Base-by-base conservation (phyloP, 2,113 vertebrate genomes). In the Anhinga anhinga region DNA sequence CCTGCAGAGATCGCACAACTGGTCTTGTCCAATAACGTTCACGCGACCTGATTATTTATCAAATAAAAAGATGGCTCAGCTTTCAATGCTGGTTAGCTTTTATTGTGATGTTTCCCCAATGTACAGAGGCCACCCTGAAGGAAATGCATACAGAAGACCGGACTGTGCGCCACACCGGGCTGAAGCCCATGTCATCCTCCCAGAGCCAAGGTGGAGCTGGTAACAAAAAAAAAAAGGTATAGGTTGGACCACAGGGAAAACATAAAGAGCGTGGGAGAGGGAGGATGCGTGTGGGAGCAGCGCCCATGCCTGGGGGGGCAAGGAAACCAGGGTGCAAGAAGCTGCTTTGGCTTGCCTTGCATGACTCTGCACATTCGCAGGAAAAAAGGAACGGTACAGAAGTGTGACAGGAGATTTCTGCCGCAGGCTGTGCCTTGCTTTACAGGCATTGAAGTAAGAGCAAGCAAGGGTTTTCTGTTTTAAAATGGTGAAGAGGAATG, bases 41-140 rank as follows among this genome's bases (percentile, higher is more conserved):
- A 73, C 4, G 18, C 0, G 7, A 87, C 69, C 71, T 42, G 88
- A 91, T 93, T 91, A 32, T 42, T 89, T 69, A 70, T 15, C 29
- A 32, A 92, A 94, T 59, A 69, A 93, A 93, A 93, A 91, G 74
- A 63, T 16, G 26, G 63, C 70, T 83, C 86, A 90, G 74, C 94
- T 40, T 50, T 86, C 62, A 34, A 3, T 38, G 82, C 82, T 30
- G 71, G 72, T 49, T 55, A 80, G 81, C 72, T 92, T 87, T 78
- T 70, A 32, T 59, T 47, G 74, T 1, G 2, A 23, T 27, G 55
- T 66, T 88, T 76, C 81, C 87, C 55, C 53, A 26, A 13, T 0
- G 16, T 29, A 47, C 7, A 10, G 81, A 53, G 78, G 71, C 90
- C 70, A 23, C 44, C 13, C 66, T 86, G 81, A 63, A 85, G 52